Evolutionary conservation across 2,888 invertebrate species (phyloP), one percentile per base, ranked within the genome.

Genomic region (Latrodectus hesperus): DNA sequence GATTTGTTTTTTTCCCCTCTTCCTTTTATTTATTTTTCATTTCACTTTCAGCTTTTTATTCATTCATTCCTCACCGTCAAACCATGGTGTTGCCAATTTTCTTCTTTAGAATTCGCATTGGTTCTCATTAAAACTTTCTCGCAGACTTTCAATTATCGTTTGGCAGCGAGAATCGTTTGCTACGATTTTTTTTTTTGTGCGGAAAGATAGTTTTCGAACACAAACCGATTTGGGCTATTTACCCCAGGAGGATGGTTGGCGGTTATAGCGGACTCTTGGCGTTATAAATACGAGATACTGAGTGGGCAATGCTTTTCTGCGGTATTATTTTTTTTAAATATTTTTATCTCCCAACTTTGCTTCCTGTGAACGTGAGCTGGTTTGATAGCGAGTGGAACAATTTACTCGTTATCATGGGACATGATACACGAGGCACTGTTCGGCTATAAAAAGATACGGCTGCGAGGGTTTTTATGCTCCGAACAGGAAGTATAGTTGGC

Each of bases 341-440:
- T 55, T 17, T 68, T 68, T 16, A 11, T 52, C 60, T 80, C 17
- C 22, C 14, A 38, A 16, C 14, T 71, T 70, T 52, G 52, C 51
- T 67, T 80, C 80, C 70, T 49, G 9, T 9, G 38, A 52, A 80
- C 80, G 80, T 80, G 80, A 80, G 70, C 51, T 80, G 80, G 38
- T 79, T 72, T 52, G 60, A 64, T 80, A 17, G 49, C 17, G 26
- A 64, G 51, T 60, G n/a, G 60, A 60, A 60, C 64, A 72, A 72
- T 80, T 76, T 80, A 16, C 68, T 10, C 52, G 78, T 17, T 70
- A 78, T 78, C 78, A 1, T n/a, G 38, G 78, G 70, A 70, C 9
- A 68, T 78, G 60, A 68, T 78, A 49, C 17, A 17, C n/a, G 60
- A 60, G n/a, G n/a, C 14, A 16, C 14, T 9, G 12, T 10, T n/a